Evolutionary conservation across 2,888 invertebrate genomes (phyloP).

Genomic region (Caenorhabditis sp.): DNA sequence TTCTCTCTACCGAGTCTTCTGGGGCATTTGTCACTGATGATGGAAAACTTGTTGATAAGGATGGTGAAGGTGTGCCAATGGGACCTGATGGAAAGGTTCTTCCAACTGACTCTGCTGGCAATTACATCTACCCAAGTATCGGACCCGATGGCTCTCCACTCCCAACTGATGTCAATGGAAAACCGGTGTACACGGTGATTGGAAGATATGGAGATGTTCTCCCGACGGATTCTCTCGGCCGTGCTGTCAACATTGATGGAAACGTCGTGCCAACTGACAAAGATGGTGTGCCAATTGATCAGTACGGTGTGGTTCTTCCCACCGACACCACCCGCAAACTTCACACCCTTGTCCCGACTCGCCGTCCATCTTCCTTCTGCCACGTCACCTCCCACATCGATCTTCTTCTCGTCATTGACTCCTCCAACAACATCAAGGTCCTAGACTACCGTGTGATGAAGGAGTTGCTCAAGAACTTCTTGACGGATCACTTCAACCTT

Average conservation of each 20-base stretch:
- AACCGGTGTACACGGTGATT: conserved; percentile 62
- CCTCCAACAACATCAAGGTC: conserved; percentile 79
- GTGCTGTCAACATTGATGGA: conserved; percentile 64
- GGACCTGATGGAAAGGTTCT: conserved; percentile 68
- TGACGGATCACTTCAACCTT: conserved; percentile 80
- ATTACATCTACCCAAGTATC: conserved; percentile 65
- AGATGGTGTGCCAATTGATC: conserved; percentile 65
- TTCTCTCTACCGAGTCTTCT: conserved; percentile 50
- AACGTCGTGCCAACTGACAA: conserved; percentile 63
- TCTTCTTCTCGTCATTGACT: conserved; percentile 79
- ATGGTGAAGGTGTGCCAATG: conserved; percentile 56
- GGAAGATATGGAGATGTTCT: conserved; percentile 67
- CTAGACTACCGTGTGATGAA: conserved; percentile 82
- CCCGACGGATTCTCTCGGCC: conserved; percentile 64
- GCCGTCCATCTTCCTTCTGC: conserved; percentile 69
- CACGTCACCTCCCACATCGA: conserved; percentile 76
- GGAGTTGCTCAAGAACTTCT: conserved; percentile 80
- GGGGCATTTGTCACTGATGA: conserved; percentile 64
- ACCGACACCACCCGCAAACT: conserved; percentile 63
- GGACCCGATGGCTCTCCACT: conserved; percentile 64
- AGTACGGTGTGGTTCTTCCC: conserved; percentile 65
- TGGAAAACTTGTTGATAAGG: conserved; percentile 54
- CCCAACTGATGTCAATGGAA: conserved; percentile 58
- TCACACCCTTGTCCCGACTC: conserved; percentile 60
- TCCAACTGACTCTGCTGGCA: conserved; percentile 60